These are phyloP conservation scores for Phocoena sinus DNA, from an alignment of 2,113 vertebrate genomes.

Conservation along the genomic window DNA sequence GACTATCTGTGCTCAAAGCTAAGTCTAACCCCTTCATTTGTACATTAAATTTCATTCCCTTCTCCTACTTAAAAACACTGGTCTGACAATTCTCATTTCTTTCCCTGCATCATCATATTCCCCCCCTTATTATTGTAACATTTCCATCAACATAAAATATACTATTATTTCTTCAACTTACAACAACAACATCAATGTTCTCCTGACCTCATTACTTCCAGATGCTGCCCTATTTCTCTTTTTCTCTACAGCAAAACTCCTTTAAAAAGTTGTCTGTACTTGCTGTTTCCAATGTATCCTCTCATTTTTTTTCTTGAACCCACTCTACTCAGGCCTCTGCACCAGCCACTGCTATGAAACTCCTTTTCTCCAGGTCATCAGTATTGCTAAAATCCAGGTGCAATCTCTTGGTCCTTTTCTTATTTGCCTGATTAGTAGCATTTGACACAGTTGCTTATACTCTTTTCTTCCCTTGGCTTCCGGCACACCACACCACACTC, in stretches of 20 bases:
- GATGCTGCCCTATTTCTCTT: not conserved
- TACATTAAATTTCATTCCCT: not conserved
- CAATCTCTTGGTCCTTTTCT: not conserved
- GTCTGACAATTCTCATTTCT: not conserved
- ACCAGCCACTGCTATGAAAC: not conserved
- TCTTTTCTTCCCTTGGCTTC: not conserved
- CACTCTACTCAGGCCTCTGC: not conserved
- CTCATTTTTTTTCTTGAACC: not conserved
- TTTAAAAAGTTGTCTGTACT: not conserved
- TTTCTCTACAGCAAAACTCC: not conserved
- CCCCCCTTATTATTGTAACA: not conserved
- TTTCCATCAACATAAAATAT: not conserved
- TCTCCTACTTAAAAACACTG: not conserved
- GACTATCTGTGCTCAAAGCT: not conserved
- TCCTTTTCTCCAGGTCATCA: not conserved
- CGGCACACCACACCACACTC: not conserved
- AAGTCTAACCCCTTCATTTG: not conserved
- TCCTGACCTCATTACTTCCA: not conserved
- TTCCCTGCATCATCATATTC: not conserved
- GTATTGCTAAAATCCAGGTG: not conserved
- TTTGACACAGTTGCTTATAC: not conserved
- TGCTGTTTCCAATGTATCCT: not conserved
- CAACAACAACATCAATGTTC: not conserved
- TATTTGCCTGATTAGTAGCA: not conserved
- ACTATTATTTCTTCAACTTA: not conserved